Evolutionary conservation across 2,113 vertebrate species (phyloP).

Genomic region (Ursus arctos): DNA sequence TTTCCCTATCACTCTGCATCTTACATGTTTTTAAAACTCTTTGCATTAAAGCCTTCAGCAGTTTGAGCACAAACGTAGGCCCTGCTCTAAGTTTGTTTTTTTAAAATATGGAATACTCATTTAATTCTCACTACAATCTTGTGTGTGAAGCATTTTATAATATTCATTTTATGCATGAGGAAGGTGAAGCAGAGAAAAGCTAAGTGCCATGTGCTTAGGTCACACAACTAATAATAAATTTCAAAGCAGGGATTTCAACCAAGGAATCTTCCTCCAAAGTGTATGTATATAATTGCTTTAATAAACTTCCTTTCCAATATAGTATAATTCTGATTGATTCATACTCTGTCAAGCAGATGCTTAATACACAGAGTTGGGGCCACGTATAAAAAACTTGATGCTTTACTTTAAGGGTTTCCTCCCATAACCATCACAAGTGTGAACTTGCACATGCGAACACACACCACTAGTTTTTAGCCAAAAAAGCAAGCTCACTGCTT

Average conservation of each 20-base stretch:
- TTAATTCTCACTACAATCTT: not conserved
- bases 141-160: not conserved
- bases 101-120: not conserved
- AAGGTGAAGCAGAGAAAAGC: not conserved
- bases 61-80: not conserved
- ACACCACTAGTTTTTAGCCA: not conserved
- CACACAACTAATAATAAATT: not conserved
- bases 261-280: not conserved
- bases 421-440: not conserved
- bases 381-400: not conserved
- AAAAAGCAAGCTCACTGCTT: not conserved
- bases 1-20: not conserved
- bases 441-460: rapidly evolving
- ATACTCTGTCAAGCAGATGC: not conserved
- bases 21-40: not conserved
- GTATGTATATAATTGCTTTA: not conserved
- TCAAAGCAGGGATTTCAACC: not conserved
- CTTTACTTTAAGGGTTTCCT: conserved; percentile 3
- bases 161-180: not conserved
- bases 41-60: not conserved
- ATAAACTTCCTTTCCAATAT: not conserved
- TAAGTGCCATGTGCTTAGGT: not conserved
- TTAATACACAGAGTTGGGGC: not conserved
- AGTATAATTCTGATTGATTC: not conserved
- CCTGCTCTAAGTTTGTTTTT: not conserved